phyloP scores from a whole-genome alignment of 2,888 invertebrate species.

The Charanyca ferruginea region DNA sequence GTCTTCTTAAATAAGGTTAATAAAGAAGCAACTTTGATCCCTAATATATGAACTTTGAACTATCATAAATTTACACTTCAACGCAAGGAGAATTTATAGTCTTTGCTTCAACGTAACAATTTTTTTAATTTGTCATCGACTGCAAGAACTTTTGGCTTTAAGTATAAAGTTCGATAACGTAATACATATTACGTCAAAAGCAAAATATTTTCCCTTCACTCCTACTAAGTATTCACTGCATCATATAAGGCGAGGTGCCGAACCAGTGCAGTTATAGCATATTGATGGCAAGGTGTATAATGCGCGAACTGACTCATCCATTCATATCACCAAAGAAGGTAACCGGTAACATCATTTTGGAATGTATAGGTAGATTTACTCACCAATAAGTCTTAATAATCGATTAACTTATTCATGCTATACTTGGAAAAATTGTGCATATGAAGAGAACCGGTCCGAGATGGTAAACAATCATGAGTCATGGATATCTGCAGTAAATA shows the following conservation, averaged over 20 bases:
- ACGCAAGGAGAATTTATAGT: too few relatives aligned
- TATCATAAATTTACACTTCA: conserved; percentile 22
- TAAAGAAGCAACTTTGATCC: conserved; percentile 17
- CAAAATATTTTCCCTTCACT: conserved; percentile 41
- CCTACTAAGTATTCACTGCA: conserved; percentile 44
- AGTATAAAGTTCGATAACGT: conserved; percentile 21
- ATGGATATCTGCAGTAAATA: conserved; percentile 70
- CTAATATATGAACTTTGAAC: conserved; percentile 42
- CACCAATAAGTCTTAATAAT: conserved; percentile 72
- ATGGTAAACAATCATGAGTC: conserved; percentile 80
- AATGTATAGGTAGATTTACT: conserved; percentile 73
- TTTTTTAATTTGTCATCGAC: conserved; percentile 36
- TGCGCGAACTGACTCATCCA: conserved; percentile 70
- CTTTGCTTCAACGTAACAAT: not conserved
- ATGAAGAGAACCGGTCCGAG: conserved; percentile 77
- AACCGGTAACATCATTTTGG: conserved; percentile 69
- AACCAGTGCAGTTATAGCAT: conserved; percentile 55
- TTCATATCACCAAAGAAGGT: conserved; percentile 76
- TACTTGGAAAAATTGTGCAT: conserved; percentile 82
- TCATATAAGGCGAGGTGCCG: conserved; percentile 46
- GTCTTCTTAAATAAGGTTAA: conserved; percentile 4
- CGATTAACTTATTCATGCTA: conserved; percentile 76
- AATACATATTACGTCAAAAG: conserved; percentile 18
- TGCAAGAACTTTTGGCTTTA: conserved; percentile 23
- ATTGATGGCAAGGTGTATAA: conserved; percentile 57